Conservation (phyloP, 2,888 invertebrate genomes). For the Cosmia pyralina region DNA sequence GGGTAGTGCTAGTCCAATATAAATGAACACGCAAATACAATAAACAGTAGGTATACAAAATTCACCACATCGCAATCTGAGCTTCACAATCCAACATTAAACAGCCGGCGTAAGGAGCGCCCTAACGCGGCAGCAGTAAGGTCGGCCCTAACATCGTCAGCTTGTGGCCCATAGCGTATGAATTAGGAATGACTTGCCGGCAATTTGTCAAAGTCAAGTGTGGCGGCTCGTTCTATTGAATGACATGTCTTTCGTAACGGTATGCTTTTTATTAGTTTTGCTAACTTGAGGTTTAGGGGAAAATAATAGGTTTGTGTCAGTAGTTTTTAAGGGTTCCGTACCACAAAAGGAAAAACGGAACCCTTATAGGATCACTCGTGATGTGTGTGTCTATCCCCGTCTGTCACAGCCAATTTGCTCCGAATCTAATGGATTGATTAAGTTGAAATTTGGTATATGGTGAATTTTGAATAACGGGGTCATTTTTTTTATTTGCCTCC, state of each 20-base stretch:
- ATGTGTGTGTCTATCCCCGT: too few relatives aligned
- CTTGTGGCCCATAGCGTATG: conserved; percentile 45
- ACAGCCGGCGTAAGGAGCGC: not conserved
- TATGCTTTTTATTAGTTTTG: conserved; percentile 49
- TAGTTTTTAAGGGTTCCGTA: too few relatives aligned
- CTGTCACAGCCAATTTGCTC: too few relatives aligned
- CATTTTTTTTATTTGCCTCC: too few relatives aligned
- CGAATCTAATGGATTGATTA: too few relatives aligned
- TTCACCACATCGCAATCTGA: conserved; percentile 46
- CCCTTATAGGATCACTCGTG: too few relatives aligned
- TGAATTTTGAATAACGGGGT: too few relatives aligned
- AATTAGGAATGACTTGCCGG: conserved; percentile 55
- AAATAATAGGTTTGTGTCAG: not conserved
- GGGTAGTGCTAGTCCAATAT: conserved; percentile 7
- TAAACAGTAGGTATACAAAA: conserved; percentile 41
- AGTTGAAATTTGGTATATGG: too few relatives aligned
- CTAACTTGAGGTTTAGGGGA: not conserved
- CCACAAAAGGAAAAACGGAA: too few relatives aligned
- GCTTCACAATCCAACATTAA: conserved; percentile 6
- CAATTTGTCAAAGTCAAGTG: conserved; percentile 62
- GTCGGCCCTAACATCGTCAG: conserved; percentile 20
- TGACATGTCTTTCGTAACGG: conserved; percentile 48
- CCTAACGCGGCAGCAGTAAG: not conserved
- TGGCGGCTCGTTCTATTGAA: conserved; percentile 48
- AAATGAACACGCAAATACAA: conserved; percentile 42